A percentile compares a stretch with the other conserved stretches of the same genome.
These are phyloP conservation scores for Chloropsis hardwickii DNA, from an alignment of 2,113 vertebrate genomes.

Conservation along the genomic window DNA sequence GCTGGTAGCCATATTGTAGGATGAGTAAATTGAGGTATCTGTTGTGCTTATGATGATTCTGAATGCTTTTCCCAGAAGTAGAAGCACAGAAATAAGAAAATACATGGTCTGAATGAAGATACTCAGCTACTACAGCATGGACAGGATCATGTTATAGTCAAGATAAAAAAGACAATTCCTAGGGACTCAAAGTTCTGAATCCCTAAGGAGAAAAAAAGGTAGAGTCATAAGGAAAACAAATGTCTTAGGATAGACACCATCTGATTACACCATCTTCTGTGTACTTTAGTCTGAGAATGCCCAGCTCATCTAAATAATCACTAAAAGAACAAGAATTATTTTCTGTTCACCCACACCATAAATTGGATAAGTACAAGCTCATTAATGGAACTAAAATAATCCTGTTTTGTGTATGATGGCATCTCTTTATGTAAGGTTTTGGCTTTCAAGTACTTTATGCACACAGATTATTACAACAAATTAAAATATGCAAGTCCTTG, in stretches of 20 bases:
- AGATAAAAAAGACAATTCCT: neutral
- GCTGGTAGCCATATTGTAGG: neutral
- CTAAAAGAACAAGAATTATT: neutral
- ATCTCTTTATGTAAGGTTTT: neutral
- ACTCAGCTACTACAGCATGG: neutral
- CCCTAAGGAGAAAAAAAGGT: neutral
- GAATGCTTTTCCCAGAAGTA: neutral
- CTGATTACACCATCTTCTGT: neutral
- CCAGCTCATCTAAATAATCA: neutral
- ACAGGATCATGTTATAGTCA: neutral
- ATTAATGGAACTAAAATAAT: neutral
- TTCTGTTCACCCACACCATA: neutral
- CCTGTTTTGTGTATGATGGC: neutral
- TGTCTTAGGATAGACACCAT: neutral
- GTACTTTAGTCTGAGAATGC: neutral
- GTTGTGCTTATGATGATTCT: neutral
- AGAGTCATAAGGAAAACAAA: neutral
- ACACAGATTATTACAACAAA: neutral
- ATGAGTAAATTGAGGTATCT: neutral
- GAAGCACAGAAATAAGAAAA: neutral
- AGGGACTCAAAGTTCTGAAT: neutral
- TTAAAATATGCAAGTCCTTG: neutral
- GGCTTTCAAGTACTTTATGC: neutral
- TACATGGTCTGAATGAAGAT: neutral
- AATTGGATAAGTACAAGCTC: neutral